Evolutionary conservation across 2,113 vertebrate species (phyloP).

Genomic region (Illadopsis cleaveri): DNA sequence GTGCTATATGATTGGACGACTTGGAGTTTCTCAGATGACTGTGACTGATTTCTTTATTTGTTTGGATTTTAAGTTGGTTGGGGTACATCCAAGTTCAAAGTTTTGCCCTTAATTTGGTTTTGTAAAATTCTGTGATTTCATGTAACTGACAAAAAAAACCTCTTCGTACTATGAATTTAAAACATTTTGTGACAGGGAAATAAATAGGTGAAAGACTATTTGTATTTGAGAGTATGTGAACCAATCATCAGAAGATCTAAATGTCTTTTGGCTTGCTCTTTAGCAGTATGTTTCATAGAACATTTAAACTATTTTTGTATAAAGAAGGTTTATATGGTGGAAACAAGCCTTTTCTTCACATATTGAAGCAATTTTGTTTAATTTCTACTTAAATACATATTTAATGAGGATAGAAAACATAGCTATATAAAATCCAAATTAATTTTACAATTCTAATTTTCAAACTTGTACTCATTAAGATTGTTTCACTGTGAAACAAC

Average conservation of each 20-base stretch:
- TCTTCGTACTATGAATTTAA: neutral
- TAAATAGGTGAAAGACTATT: neutral
- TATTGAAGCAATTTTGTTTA: neutral
- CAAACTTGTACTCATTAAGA: neutral
- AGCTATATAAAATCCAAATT: neutral
- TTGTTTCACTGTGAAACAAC: neutral
- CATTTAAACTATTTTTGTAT: neutral
- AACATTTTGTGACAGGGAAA: neutral
- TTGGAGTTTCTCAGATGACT: neutral
- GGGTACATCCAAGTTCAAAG: neutral
- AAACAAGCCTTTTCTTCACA: neutral
- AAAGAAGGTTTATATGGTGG: neutral
- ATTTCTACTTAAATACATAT: neutral
- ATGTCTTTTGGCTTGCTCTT: neutral
- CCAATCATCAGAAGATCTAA: neutral
- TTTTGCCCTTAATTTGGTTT: neutral
- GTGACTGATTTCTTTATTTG: neutral
- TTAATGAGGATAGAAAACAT: neutral
- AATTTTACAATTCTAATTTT: neutral
- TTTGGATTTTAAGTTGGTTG: neutral
- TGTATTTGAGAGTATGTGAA: neutral
- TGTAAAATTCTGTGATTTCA: neutral
- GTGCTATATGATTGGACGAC: neutral
- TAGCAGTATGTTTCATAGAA: neutral
- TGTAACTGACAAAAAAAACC: neutral